Base-by-base conservation (phyloP, 1,140 invertebrate genomes). In the Pseudomyrmex dendroicus region DNA sequence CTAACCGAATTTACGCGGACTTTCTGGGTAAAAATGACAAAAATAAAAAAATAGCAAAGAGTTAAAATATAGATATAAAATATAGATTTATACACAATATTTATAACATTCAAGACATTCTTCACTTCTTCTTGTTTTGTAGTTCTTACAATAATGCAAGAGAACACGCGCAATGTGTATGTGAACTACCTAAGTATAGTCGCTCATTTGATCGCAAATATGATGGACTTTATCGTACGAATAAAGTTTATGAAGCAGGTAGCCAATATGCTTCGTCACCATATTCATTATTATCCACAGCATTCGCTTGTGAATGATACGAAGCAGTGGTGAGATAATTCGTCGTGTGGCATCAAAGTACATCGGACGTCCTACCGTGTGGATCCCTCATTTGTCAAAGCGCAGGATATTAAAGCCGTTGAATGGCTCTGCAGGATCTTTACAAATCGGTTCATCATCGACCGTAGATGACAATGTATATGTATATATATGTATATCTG, bases 351-450 rank as follows among this genome's bases (percentile, higher is more conserved):
- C 83, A 90, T 88, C 86, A 83, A 35, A 35, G 66, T 56, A 84
- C 63, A 74, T 83, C 90, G 88, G 87, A 89, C 83, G 56, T 90
- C 88, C 89, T 77, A 77, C 62, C 66, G 88, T 61, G 88, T 74
- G 73, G 46, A 70, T 84, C 82, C 66, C 86, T 91, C 91, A 90
- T 92, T 92, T 92, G 87, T 92, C 91, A 92, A 84, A 86, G 82
- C 68, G 66, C 70, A 90, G 89, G 88, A 91, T 91, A 92, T 92
- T 89, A 91, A 88, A 88, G 82, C 87, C 72, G 89, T 91, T 91
- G 73, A 91, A 86, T 85, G 76, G 59, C 59, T 59, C 82, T 78
- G 61, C 80, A 54, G 73, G 84, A 90, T 89, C 89, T 90, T 89
- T 89, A 88, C 73, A 91, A 91, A 89, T 87, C 82, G 88, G 80